Conservation (phyloP, 1,140 invertebrate genomes). For the Eufriesea mexicana region DNA sequence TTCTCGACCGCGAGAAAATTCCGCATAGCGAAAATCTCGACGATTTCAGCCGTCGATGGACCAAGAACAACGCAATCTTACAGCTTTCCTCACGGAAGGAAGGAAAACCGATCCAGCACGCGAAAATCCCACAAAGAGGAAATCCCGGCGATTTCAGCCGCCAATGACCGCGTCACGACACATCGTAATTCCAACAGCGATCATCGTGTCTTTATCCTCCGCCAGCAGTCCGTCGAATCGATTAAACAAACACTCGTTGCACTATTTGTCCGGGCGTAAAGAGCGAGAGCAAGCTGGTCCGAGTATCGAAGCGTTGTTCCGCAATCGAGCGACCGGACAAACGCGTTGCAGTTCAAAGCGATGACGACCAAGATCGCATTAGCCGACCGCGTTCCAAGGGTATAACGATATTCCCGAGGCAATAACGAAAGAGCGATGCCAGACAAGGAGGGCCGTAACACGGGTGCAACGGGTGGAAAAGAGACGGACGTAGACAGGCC, state of each 20-base stretch:
- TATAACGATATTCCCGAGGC: slow-evolving; percentile 39
- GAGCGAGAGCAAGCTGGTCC: not conserved
- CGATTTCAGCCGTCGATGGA: not conserved
- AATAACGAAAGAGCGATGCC: slow-evolving; percentile 16
- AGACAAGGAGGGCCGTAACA: not conserved
- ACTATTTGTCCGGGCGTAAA: slow-evolving; percentile 8
- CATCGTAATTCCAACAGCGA: not conserved
- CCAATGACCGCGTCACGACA: too few relatives aligned
- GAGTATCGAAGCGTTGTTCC: slow-evolving; percentile 14
- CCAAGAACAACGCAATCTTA: too few relatives aligned
- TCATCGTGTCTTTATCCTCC: slow-evolving; percentile 5
- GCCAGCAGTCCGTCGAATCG: not conserved
- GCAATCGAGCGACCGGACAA: slow-evolving; percentile 28
- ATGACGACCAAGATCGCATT: slow-evolving; percentile 47
- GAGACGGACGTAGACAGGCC: not conserved
- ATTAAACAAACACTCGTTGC: slow-evolving; percentile 34
- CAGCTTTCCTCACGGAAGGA: too few relatives aligned
- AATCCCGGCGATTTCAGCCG: not conserved
- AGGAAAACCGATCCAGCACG: too few relatives aligned
- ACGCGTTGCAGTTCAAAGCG: slow-evolving; percentile 39
- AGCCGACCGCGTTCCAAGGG: slow-evolving; percentile 19
- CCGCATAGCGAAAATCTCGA: not conserved
- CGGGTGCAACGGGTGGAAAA: not conserved
- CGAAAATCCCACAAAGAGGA: too few relatives aligned
- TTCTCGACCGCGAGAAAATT: too few relatives aligned